phyloP scores from a whole-genome alignment of 2,888 invertebrate species.

The Apodemia mormo region DNA sequence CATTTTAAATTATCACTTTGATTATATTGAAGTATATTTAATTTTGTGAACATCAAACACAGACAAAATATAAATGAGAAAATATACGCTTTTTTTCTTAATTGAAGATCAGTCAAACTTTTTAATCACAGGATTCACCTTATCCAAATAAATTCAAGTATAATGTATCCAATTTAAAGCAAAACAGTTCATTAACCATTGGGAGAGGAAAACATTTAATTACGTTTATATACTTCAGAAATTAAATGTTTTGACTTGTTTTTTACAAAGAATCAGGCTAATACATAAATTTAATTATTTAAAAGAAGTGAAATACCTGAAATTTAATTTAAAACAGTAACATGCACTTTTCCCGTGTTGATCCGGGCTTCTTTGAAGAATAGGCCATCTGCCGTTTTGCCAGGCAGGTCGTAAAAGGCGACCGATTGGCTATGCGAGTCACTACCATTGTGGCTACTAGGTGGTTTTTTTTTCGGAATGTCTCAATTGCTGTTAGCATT shows the following conservation, averaged over 20 bases:
- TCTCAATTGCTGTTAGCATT: too few relatives aligned
- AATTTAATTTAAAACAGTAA: too few relatives aligned
- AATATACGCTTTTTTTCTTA: constrained; percentile 2
- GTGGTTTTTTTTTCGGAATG: too few relatives aligned
- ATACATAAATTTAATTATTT: too few relatives aligned
- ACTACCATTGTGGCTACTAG: too few relatives aligned
- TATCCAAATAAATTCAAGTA: not conserved
- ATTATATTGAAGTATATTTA: not conserved
- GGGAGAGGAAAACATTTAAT: not conserved
- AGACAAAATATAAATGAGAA: not conserved
- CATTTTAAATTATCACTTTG: too few relatives aligned
- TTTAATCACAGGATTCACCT: constrained; percentile 5
- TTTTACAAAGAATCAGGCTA: not conserved
- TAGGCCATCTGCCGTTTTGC: too few relatives aligned
- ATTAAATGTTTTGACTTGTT: not conserved
- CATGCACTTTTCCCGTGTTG: too few relatives aligned
- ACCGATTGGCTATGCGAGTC: too few relatives aligned
- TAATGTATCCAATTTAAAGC: constrained; percentile 1
- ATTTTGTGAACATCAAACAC: not conserved
- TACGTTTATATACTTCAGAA: constrained; percentile 9
- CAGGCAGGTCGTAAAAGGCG: too few relatives aligned
- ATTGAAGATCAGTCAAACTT: constrained; percentile 3
- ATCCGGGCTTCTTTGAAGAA: too few relatives aligned
- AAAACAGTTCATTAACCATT: constrained; percentile 14
- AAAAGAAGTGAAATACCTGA: too few relatives aligned